Conservation (phyloP, 2,113 vertebrate genomes). For the Eublepharis macularius region DNA sequence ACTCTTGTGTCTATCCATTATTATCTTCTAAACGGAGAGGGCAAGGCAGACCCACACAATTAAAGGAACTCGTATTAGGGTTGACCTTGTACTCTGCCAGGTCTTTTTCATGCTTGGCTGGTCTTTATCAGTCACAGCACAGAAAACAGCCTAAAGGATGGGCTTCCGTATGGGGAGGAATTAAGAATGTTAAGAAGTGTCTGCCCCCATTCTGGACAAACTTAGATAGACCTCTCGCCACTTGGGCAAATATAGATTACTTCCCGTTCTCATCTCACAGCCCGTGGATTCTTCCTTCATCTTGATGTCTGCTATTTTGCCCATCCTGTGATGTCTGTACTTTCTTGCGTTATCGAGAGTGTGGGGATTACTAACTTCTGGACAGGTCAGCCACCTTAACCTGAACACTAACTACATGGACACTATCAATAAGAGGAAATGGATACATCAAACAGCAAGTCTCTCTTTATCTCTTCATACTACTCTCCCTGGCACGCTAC, state of each 20-base stretch:
- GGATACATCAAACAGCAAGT: constrained; percentile 67
- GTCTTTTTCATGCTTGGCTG: constrained; percentile 60
- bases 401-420: constrained; percentile 70
- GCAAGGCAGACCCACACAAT: constrained; percentile 68
- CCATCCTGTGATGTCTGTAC: constrained; percentile 69
- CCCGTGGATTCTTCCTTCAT: constrained; percentile 67
- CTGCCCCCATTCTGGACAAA: constrained; percentile 54
- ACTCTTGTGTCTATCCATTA: too few species aligned
- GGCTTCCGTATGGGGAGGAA: constrained; percentile 52
- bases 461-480: constrained; percentile 65
- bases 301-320: constrained; percentile 70
- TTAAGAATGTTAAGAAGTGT: constrained; percentile 65
- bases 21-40: constrained; percentile 52
- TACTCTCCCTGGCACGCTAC: constrained; percentile 51
- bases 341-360: constrained; percentile 68
- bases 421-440: constrained; percentile 74
- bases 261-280: constrained; percentile 65
- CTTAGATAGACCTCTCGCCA: constrained; percentile 64
- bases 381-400: constrained; percentile 74
- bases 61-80: constrained; percentile 64
- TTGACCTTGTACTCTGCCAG: constrained; percentile 56
- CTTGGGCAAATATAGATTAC: constrained; percentile 70
- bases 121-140: constrained; percentile 59
- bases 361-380: constrained; percentile 74
- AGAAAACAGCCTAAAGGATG: constrained; percentile 61